A percentile compares a stretch with the other conserved stretches of the same genome.
Conservation (phyloP, 2,113 vertebrate species). For the Callopanchax toddi region DNA sequence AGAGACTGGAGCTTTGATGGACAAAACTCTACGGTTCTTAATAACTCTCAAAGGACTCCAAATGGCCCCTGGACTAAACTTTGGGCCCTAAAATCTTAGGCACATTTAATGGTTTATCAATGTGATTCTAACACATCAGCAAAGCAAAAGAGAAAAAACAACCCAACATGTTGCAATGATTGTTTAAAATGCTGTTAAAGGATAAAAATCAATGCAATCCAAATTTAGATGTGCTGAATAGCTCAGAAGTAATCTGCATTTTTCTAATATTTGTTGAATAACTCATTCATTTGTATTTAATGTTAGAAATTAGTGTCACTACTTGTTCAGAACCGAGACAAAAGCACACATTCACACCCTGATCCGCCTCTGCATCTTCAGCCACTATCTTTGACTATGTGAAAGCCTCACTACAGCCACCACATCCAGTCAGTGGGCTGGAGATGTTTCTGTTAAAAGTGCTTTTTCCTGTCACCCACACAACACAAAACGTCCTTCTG, state of each 20-base stretch:
- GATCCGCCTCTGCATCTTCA: constrained; percentile 30
- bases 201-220: not conserved
- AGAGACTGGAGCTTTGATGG: not conserved
- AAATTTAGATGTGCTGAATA: not conserved
- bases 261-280: not conserved
- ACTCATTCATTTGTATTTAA: not conserved
- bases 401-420: constrained; percentile 29
- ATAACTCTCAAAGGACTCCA: too few species aligned
- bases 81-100: too few species aligned
- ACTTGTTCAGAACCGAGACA: too few species aligned
- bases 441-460: constrained; percentile 49
- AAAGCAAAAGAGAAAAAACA: too few species aligned
- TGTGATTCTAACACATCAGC: too few species aligned
- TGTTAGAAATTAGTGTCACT: not conserved
- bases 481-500: constrained; percentile 14
- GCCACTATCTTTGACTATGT: constrained; percentile 36
- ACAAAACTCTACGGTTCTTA: not conserved
- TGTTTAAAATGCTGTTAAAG: too few species aligned
- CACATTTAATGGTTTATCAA: too few species aligned
- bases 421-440: constrained; percentile 23
- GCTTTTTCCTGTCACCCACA: constrained; percentile 53
- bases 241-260: not conserved
- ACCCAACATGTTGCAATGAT: too few species aligned
- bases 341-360: constrained; percentile 15
- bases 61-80: too few species aligned